phyloP scores from a whole-genome alignment of 2,797 vertebrate genomes.

The Hoplostethus atlanticus region DNA sequence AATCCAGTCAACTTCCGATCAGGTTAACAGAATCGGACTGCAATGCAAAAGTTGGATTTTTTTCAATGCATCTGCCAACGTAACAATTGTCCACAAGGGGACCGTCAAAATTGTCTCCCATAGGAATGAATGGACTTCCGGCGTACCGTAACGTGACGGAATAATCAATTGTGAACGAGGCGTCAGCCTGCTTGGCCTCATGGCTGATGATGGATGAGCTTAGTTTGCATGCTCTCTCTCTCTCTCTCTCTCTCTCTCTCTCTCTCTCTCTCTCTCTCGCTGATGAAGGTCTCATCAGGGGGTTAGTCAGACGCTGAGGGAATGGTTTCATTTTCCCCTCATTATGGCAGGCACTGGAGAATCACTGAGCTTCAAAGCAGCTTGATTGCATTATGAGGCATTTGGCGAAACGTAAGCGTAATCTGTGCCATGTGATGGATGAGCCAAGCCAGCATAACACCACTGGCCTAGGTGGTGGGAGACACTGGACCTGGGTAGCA shows the following conservation, averaged over 20 bases:
- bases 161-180: background rate
- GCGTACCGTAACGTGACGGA: too few relatives aligned
- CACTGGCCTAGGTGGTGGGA: slow-evolving; percentile 17
- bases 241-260: slow-evolving; percentile 11
- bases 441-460: slow-evolving; percentile 45
- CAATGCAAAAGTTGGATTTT: too few relatives aligned
- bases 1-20: too few relatives aligned
- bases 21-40: too few relatives aligned
- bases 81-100: too few relatives aligned
- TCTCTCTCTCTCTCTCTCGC: slow-evolving; percentile 21
- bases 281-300: slow-evolving; percentile 77
- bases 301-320: slow-evolving; percentile 69
- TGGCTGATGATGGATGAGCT: slow-evolving; percentile 61
- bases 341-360: slow-evolving; percentile 77
- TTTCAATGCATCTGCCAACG: too few relatives aligned
- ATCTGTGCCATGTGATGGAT: slow-evolving; percentile 66
- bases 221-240: slow-evolving; percentile 13
- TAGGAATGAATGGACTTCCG: too few relatives aligned
- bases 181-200: slow-evolving; percentile 31
- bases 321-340: slow-evolving; percentile 77
- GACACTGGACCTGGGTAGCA: slow-evolving; percentile 20
- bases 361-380: slow-evolving; percentile 75
- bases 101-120: too few relatives aligned
- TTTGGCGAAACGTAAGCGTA: slow-evolving; percentile 71
- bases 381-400: slow-evolving; percentile 81